A percentile compares a stretch with the other conserved stretches of the same genome.
phyloP scores from a whole-genome alignment of 2,888 invertebrate genomes.

The Zhuqinia jingwanae region DNA sequence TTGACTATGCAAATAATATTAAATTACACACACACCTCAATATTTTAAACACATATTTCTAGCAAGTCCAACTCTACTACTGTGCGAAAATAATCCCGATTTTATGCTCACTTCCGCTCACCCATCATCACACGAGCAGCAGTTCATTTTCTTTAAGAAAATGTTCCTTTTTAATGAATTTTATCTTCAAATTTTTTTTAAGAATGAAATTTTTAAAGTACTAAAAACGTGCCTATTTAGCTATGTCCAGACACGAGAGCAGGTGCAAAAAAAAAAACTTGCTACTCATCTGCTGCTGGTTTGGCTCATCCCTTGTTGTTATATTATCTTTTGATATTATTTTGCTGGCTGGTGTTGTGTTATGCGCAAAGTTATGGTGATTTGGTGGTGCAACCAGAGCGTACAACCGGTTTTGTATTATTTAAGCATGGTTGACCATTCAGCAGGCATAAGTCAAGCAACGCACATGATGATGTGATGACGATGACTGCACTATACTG shows the following conservation, averaged over 20 bases:
- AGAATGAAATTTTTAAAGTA: constrained; percentile 8
- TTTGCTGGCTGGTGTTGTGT: neutral
- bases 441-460: constrained; percentile 26
- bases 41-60: neutral
- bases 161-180: neutral
- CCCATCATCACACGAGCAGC: neutral
- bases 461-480: neutral
- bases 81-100: constrained; percentile 50
- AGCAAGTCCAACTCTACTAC: neutral
- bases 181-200: neutral
- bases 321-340: neutral
- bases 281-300: neutral
- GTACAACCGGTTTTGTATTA: constrained; percentile 48
- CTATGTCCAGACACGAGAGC: constrained; percentile 23
- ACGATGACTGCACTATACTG: neutral
- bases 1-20: neutral
- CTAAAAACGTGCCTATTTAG: constrained; percentile 10
- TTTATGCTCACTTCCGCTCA: constrained; percentile 50
- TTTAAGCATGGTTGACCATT: constrained; percentile 54
- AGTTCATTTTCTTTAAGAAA: too few relatives aligned
- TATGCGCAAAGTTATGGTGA: too few relatives aligned
- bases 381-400: constrained; percentile 33
- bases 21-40: neutral
- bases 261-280: constrained; percentile 40
- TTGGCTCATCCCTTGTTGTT: neutral